A percentile compares a stretch with the other conserved stretches of the same genome.
phyloP scores from a whole-genome alignment of 2,888 invertebrate species.

The Prosopocoilus inquinatus region DNA sequence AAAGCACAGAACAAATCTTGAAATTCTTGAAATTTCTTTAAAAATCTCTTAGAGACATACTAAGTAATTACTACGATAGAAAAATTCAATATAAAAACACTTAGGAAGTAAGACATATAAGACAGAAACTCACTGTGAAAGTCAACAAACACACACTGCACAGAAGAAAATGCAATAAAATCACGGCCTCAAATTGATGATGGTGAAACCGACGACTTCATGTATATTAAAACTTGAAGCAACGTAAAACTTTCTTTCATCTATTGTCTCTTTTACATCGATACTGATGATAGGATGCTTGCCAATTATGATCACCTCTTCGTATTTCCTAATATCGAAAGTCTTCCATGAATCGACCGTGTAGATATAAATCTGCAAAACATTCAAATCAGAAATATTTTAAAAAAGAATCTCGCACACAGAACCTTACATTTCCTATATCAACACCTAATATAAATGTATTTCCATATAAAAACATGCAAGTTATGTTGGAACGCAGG shows the following conservation, averaged over 20 bases:
- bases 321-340: constrained; percentile 43
- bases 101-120: too few relatives aligned
- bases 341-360: constrained; percentile 47
- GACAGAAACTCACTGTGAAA: too few relatives aligned
- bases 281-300: constrained; percentile 46
- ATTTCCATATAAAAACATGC: constrained; percentile 47
- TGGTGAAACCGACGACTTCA: constrained; percentile 33
- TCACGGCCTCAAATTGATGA: constrained; percentile 10
- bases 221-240: constrained; percentile 45
- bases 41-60: too few relatives aligned
- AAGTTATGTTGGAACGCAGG: constrained; percentile 43
- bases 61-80: too few relatives aligned
- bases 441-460: constrained; percentile 46
- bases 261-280: constrained; percentile 40
- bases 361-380: constrained; percentile 45
- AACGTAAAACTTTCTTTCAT: constrained; percentile 43
- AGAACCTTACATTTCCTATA: constrained; percentile 41
- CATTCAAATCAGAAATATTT: not conserved
- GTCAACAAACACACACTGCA: too few relatives aligned
- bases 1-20: too few relatives aligned
- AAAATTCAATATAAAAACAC: too few relatives aligned
- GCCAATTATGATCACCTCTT: constrained; percentile 41
- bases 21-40: too few relatives aligned
- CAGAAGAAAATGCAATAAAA: too few relatives aligned
- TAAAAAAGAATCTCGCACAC: not conserved